Evolutionary conservation across 2,113 vertebrate genomes (phyloP).

Genomic region (Eupsittula cactorum): DNA sequence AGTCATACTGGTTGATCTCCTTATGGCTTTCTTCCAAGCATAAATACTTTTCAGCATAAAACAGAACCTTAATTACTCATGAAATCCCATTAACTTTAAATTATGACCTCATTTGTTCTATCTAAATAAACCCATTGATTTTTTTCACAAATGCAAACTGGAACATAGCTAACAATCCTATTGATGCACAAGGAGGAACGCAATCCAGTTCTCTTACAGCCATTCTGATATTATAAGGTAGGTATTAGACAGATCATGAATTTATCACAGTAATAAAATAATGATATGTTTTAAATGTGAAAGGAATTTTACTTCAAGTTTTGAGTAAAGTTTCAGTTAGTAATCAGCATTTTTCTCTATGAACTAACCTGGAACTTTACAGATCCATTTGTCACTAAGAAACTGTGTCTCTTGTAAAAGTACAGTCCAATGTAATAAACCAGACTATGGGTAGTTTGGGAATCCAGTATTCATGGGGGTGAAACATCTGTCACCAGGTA

Average conservation of each 20-base stretch:
- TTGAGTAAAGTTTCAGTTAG: neutral
- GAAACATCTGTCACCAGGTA: neutral
- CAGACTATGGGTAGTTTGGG: neutral
- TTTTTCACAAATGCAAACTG: conserved; percentile 12
- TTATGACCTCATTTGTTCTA: neutral
- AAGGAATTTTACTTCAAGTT: neutral
- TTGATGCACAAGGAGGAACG: neutral
- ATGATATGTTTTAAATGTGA: neutral
- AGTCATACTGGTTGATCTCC: neutral
- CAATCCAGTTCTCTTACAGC: rapidly evolving
- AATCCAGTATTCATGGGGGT: neutral
- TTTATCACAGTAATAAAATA: neutral
- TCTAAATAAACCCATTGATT: neutral
- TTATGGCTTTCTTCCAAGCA: neutral
- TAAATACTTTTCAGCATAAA: conserved; percentile 14
- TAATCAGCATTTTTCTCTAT: neutral
- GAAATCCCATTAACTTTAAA: conserved; percentile 25
- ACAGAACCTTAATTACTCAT: neutral
- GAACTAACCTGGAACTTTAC: neutral
- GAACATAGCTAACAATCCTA: neutral
- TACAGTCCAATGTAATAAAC: neutral
- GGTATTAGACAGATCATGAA: neutral
- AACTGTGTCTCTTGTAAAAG: neutral
- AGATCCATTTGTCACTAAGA: neutral
- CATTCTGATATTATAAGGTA: neutral